Evolutionary conservation across 2,888 invertebrate genomes (phyloP).

Genomic region (Orgyia antiqua): DNA sequence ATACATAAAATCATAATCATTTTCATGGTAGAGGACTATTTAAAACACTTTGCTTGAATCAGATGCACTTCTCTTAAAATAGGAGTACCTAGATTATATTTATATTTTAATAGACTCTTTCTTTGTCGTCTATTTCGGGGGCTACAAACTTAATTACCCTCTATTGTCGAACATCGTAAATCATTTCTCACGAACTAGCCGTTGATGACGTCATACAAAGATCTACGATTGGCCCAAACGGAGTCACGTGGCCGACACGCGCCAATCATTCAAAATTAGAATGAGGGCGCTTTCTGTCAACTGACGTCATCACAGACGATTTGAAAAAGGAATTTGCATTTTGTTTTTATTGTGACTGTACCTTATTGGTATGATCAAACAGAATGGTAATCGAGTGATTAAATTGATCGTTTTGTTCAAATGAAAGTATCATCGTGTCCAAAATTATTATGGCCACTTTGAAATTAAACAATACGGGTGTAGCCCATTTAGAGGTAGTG

Average conservation of each 20-base stretch:
- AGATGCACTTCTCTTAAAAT: slow-evolving; percentile 9
- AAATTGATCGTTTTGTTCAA: slow-evolving; percentile 1
- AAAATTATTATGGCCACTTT: not conserved
- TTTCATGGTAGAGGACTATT: no score
- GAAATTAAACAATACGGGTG: not conserved
- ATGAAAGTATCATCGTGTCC: slow-evolving; percentile 1
- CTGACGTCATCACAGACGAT: slow-evolving; percentile 18
- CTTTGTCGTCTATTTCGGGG: slow-evolving; percentile 17
- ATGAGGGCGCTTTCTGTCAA: slow-evolving; percentile 18
- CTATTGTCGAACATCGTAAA: slow-evolving; percentile 25
- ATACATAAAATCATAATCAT: no score
- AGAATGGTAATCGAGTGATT: slow-evolving; percentile 15
- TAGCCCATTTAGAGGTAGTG: no score
- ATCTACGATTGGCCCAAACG: slow-evolving; percentile 23
- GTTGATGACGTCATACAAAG: slow-evolving; percentile 25
- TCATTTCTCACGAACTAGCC: slow-evolving; percentile 27
- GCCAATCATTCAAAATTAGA: slow-evolving; percentile 27
- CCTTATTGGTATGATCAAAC: slow-evolving; percentile 22
- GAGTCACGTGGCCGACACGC: slow-evolving; percentile 25
- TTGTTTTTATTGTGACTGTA: slow-evolving; percentile 15
- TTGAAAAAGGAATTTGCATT: slow-evolving; percentile 24
- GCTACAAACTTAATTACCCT: slow-evolving; percentile 25
- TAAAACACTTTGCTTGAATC: no score
- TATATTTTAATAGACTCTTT: slow-evolving; percentile 18
- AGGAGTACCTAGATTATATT: slow-evolving; percentile 8